Evolutionary conservation across 53 echinoderm and acorn worm genomes (phyloP).

Genomic region (Henricia sp.): DNA sequence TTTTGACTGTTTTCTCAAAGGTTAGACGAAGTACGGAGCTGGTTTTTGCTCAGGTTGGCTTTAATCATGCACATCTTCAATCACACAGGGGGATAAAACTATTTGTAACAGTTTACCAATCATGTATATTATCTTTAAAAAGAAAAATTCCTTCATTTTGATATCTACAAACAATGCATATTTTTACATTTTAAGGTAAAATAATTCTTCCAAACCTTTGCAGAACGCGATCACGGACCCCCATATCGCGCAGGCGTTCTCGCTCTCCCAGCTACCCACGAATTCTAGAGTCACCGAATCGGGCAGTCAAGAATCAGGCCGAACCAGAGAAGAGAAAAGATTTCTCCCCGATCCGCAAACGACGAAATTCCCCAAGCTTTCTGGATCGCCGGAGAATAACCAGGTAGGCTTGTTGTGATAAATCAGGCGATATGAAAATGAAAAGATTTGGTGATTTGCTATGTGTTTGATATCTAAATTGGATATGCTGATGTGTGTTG

Average conservation of each 20-base stretch:
- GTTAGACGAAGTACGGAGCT: too few species aligned
- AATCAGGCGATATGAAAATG: neutral
- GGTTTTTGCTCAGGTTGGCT: too few species aligned
- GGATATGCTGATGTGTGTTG: too few species aligned
- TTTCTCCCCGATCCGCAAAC: conserved; percentile 95
- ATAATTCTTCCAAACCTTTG: too few species aligned
- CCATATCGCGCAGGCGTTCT: conserved; percentile 72
- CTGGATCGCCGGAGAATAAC: conserved; percentile 96
- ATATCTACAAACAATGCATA: neutral
- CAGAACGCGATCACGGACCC: conserved; percentile 39
- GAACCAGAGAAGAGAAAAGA: conserved; percentile 77
- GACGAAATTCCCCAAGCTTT: conserved; percentile 94
- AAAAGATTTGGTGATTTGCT: too few species aligned
- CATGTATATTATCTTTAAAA: too few species aligned
- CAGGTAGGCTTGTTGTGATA: conserved; percentile 61
- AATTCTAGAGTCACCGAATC: conserved; percentile 60
- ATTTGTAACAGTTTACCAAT: too few species aligned
- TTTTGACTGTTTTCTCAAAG: too few species aligned
- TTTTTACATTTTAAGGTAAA: too few species aligned
- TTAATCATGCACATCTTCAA: too few species aligned
- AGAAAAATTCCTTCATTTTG: neutral
- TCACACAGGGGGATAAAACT: too few species aligned
- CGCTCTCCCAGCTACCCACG: conserved; percentile 82
- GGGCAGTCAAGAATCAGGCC: conserved; percentile 8
- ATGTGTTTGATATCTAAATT: too few species aligned